These are phyloP conservation scores for Oncorhynchus clarkii DNA, from an alignment of 2,113 vertebrate genomes.

Conservation along the genomic window DNA sequence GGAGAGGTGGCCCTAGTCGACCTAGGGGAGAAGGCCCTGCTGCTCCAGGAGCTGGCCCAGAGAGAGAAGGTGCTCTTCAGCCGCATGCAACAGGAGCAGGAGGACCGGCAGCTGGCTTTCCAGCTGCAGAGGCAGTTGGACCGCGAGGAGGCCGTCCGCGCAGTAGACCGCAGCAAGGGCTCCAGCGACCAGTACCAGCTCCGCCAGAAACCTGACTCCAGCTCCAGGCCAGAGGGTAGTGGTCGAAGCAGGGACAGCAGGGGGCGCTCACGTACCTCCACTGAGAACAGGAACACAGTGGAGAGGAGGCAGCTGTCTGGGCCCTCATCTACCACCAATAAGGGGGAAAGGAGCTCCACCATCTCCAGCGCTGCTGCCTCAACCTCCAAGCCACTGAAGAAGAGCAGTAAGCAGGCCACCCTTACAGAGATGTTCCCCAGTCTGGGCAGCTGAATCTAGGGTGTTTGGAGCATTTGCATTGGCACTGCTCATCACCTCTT, in stretches of 20 bases:
- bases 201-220: slow-evolving; percentile 51
- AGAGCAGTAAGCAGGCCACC: slow-evolving; percentile 55
- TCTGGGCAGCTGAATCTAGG: slow-evolving; percentile 40
- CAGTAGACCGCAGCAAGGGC: slow-evolving; percentile 79
- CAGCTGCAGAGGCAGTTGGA: slow-evolving; percentile 82
- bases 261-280: not conserved
- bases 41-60: slow-evolving; percentile 54
- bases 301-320: not conserved
- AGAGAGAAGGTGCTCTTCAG: slow-evolving; percentile 74
- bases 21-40: not conserved
- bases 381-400: slow-evolving; percentile 6
- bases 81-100: slow-evolving; percentile 81
- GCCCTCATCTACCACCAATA: not conserved
- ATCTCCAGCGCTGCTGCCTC: not conserved
- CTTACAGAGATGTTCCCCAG: slow-evolving; percentile 62
- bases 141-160: slow-evolving; percentile 62
- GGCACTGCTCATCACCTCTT: not conserved
- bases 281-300: slow-evolving; percentile 1
- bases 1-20: not conserved
- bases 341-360: not conserved
- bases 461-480: not conserved
- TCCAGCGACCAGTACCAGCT: slow-evolving; percentile 81
- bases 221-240: not conserved
- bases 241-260: not conserved
- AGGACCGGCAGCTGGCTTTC: slow-evolving; percentile 83